These are phyloP conservation scores for Kuschelorhynchus macadamiae DNA, from an alignment of 2,888 invertebrate species.

Conservation along the genomic window DNA sequence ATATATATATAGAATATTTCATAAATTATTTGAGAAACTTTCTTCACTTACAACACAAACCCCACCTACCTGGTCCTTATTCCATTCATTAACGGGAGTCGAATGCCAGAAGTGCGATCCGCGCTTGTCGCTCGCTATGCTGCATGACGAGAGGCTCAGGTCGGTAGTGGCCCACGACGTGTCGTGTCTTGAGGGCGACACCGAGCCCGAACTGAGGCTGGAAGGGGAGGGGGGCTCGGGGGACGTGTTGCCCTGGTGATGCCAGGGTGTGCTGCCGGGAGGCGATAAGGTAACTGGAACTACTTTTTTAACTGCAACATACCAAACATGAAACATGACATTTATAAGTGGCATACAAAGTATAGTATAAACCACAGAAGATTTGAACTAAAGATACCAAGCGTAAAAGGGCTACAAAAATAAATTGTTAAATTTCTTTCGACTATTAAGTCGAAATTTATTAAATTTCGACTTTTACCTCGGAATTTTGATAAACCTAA, in stretches of 20 bases:
- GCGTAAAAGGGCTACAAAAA: too few species aligned
- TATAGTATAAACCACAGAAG: too few species aligned
- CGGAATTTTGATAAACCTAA: too few species aligned
- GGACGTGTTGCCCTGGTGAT: constrained; percentile 66
- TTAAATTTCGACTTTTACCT: too few species aligned
- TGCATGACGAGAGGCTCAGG: constrained; percentile 74
- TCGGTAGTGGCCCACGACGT: constrained; percentile 70
- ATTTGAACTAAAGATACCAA: too few species aligned
- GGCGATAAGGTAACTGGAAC: constrained; percentile 75
- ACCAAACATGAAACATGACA: constrained; percentile 5
- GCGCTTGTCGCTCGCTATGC: constrained; percentile 76
- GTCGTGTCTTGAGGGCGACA: constrained; percentile 71
- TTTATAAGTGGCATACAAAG: constrained; percentile 4
- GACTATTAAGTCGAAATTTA: too few species aligned
- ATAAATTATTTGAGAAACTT: too few species aligned
- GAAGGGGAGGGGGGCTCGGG: constrained; percentile 76
- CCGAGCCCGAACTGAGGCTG: constrained; percentile 76
- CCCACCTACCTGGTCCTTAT: constrained; percentile 80
- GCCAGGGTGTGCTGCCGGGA: constrained; percentile 76
- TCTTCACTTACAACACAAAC: too few species aligned
- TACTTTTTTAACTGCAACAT: constrained; percentile 75
- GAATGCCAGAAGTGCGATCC: constrained; percentile 78
- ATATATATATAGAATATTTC: too few species aligned
- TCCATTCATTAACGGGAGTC: constrained; percentile 83
- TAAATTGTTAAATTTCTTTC: too few species aligned